Conservation (phyloP, 2,888 invertebrate species). For the Pheosia tremula region DNA sequence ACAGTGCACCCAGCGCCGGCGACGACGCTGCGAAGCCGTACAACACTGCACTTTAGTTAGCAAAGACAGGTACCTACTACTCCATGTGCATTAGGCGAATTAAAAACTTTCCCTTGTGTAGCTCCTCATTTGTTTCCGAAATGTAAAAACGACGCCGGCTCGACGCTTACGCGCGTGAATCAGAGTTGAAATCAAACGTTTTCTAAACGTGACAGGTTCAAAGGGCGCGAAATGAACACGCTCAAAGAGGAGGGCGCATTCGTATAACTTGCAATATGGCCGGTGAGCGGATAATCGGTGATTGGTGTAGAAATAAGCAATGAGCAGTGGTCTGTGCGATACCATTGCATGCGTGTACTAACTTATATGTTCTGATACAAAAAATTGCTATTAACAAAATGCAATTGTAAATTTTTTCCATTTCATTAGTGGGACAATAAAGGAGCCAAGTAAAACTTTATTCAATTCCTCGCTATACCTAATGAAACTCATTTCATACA, state of each 20-base stretch:
- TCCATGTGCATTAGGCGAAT: constrained; percentile 81
- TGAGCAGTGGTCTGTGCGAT: constrained; percentile 52
- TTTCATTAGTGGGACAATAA: neutral
- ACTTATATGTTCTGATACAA: no score
- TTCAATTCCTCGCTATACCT: neutral
- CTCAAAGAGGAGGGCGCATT: constrained; percentile 67
- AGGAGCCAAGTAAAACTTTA: no score
- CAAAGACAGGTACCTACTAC: constrained; percentile 61
- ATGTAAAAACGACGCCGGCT: constrained; percentile 61
- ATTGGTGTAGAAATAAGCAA: constrained; percentile 68
- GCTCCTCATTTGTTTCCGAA: constrained; percentile 70
- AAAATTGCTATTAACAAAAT: no score
- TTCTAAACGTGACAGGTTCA: constrained; percentile 65
- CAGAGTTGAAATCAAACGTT: constrained; percentile 77
- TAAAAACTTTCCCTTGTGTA: constrained; percentile 73
- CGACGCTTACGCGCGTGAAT: constrained; percentile 53
- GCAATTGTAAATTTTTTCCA: neutral
- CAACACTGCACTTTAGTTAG: constrained; percentile 72
- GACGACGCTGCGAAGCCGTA: constrained; percentile 60
- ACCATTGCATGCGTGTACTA: constrained; percentile 30
- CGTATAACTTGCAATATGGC: constrained; percentile 61
- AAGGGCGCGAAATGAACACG: constrained; percentile 75
- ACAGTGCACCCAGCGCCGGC: constrained; percentile 57
- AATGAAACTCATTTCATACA: neutral
- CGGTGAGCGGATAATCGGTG: constrained; percentile 65